phyloP scores from a whole-genome alignment of 1,140 invertebrate genomes.

The Amphibalanus amphitrite region DNA sequence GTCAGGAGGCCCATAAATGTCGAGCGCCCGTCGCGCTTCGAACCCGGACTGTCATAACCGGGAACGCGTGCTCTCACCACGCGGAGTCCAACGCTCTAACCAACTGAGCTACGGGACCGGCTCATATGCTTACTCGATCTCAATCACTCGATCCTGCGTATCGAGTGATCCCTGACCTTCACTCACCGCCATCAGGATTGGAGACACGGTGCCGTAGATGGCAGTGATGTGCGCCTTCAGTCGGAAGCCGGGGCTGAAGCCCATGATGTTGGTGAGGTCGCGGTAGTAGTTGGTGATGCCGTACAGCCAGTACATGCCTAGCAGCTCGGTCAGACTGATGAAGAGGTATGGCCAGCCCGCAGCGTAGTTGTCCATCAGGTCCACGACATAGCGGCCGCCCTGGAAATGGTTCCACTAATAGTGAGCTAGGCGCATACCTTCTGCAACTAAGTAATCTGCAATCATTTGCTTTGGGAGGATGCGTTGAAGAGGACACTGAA shows the following conservation, averaged over 20 bases:
- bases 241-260: neutral
- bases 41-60: no score
- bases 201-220: neutral
- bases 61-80: no score
- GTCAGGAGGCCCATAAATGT: no score
- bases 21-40: no score
- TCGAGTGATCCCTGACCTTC: neutral
- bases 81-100: no score
- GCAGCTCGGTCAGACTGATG: conserved; percentile 47
- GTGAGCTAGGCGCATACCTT: no score
- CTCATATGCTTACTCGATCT: no score
- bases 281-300: conserved; percentile 33
- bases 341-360: conserved; percentile 69
- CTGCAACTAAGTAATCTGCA: no score
- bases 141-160: no score
- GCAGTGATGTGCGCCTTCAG: neutral
- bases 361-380: conserved; percentile 67
- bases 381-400: conserved; percentile 54
- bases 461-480: no score
- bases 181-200: neutral
- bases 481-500: no score
- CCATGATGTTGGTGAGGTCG: conserved; percentile 56
- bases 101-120: no score
- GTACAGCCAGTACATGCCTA: conserved; percentile 55
- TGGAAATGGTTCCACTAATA: conserved; percentile 55